Conservation (phyloP, 2,888 invertebrate species). For the Rhingia rostrata region DNA sequence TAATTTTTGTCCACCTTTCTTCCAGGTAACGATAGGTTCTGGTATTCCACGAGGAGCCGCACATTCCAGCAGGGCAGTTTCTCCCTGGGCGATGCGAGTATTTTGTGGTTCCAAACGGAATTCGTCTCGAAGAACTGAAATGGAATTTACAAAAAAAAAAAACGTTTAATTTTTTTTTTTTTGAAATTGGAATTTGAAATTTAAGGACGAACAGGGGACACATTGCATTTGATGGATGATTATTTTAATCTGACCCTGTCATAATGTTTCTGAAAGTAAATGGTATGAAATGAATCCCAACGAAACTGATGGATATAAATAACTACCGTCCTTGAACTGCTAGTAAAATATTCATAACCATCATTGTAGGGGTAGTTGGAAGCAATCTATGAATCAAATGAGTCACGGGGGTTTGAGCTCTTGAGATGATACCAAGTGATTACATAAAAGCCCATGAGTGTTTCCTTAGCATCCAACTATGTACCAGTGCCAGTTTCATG, state of each 20-base stretch:
- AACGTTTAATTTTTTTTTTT: neutral
- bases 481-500: too few relatives aligned
- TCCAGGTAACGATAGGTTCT: slow-evolving; percentile 94
- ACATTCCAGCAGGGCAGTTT: slow-evolving; percentile 93
- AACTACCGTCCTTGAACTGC: too few relatives aligned
- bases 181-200: neutral
- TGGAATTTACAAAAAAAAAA: neutral
- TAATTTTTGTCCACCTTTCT: slow-evolving; percentile 91
- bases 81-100: slow-evolving; percentile 92
- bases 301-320: too few relatives aligned
- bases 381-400: too few relatives aligned
- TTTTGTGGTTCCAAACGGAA: slow-evolving; percentile 93
- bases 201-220: slow-evolving; percentile 12
- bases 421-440: too few relatives aligned
- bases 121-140: slow-evolving; percentile 92
- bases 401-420: too few relatives aligned
- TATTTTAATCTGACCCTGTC: neutral
- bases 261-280: neutral
- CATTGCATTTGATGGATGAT: neutral
- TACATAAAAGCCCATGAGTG: too few relatives aligned
- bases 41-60: slow-evolving; percentile 94
- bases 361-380: too few relatives aligned
- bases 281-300: neutral
- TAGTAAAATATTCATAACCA: too few relatives aligned
- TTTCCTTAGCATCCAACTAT: too few relatives aligned